These are phyloP conservation scores for Lordiphosa collinella DNA, from an alignment of 1,140 invertebrate genomes.

Conservation along the genomic window DNA sequence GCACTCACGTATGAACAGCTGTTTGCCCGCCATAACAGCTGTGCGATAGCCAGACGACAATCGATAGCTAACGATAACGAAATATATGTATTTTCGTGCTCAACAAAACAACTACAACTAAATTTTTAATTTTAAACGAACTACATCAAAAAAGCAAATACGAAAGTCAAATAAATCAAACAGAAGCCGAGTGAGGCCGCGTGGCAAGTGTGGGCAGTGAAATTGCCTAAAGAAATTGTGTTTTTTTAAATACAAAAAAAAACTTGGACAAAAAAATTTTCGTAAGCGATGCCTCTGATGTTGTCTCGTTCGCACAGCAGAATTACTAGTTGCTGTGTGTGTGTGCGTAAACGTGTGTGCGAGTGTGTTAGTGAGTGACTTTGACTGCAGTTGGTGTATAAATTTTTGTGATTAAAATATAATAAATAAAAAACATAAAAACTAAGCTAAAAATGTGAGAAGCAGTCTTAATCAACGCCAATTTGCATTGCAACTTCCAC, in stretches of 20 bases:
- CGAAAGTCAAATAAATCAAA: conserved; percentile 18
- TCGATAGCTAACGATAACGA: conserved; percentile 20
- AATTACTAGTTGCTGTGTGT: conserved; percentile 74
- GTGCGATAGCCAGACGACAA: conserved; percentile 7
- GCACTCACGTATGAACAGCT: conserved; percentile 10
- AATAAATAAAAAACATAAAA: conserved; percentile 24
- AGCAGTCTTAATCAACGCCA: background rate
- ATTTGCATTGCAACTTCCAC: conserved; percentile 10
- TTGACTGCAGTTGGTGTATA: conserved; percentile 68
- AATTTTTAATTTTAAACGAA: conserved; percentile 24
- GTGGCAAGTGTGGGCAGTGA: conserved; percentile 36
- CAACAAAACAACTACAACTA: conserved; percentile 43
- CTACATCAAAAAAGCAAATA: conserved; percentile 28
- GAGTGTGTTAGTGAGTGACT: conserved; percentile 49
- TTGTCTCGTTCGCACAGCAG: conserved; percentile 51
- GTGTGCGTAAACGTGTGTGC: conserved; percentile 37
- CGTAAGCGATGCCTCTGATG: conserved; percentile 58
- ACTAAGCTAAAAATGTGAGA: conserved; percentile 18
- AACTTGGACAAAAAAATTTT: conserved; percentile 46
- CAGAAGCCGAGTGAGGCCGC: conserved; percentile 22
- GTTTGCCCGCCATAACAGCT: conserved; percentile 15
- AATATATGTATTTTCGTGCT: conserved; percentile 29
- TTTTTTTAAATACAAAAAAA: conserved; percentile 29
- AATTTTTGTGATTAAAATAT: conserved; percentile 38
- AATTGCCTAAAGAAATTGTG: conserved; percentile 48